Base-by-base conservation (phyloP, 2,888 invertebrate species). In the Criorhina ranunculi region DNA sequence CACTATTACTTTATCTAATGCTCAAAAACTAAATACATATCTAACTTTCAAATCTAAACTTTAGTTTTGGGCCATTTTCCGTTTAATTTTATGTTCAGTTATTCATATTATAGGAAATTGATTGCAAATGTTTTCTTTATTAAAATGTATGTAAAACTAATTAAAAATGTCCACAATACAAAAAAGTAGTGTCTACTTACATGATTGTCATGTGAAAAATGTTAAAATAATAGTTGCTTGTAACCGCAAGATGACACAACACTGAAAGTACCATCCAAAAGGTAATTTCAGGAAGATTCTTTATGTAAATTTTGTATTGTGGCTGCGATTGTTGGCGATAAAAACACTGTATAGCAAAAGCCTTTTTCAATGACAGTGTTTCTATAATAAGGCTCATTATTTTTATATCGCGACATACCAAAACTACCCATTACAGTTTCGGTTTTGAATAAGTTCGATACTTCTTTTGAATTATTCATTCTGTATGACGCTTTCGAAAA, bases 321-420 rank as follows among this genome's bases (percentile, higher is more conserved):
- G 46, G 46, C 24, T 11, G 46, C 46, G 9, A 46, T 46, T 19
- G 46, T 46, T 46, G 11, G 46, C 46, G 19, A 46, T 46, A 46
- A 19, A 46, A 46, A 46, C 11, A 46, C 9, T 46, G 46, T 19
- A 19, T 46, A 24, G 19, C 46, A 46, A 19, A 17, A 46, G 3
- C 46, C 46, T 19, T 46, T 46, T 19, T 46, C 11, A 46, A 46
- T 46, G 19, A 46, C 46, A 46, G 46, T 46, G 46, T 46, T 19
- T 4, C 24, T 24, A 24, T 24, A 24, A 24, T 3, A 24, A 24
- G 24, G 24, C 24, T 24, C 24, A 1, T 1, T 24, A 24, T 24
- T 24, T 24, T 24, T 24, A 4, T 24, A 24, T 1, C 24, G 24
- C 2, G 24, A 24, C 24, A 24, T 24, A 24, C 24, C 24, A 24